Conservation (phyloP, 2,113 vertebrate genomes). For the Pachyramphus minor region DNA sequence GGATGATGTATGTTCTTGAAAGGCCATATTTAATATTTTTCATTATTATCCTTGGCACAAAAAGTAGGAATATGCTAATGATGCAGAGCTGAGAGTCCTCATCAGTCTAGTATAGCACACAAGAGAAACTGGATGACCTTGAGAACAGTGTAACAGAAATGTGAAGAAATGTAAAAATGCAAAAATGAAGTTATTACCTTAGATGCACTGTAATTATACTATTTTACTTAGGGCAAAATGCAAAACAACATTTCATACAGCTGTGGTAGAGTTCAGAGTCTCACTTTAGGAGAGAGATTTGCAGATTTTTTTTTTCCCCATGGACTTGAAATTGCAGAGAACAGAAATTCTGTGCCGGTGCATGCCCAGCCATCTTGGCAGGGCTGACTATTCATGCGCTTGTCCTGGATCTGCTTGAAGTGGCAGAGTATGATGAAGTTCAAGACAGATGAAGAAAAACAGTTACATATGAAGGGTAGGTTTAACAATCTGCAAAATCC, state of each 20-base stretch:
- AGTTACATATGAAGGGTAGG: too few relatives aligned
- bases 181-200: neutral
- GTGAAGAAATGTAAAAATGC: neutral
- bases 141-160: neutral
- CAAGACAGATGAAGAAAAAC: neutral
- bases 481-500: too few relatives aligned
- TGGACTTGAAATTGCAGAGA: neutral
- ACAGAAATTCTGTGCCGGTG: neutral
- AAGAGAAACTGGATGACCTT: neutral
- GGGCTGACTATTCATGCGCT: neutral
- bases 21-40: constrained; percentile 37
- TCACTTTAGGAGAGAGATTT: neutral
- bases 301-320: neutral
- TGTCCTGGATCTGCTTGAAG: neutral
- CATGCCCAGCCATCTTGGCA: neutral
- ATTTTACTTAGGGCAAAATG: neutral
- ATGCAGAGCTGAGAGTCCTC: neutral
- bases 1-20: neutral
- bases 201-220: too few relatives aligned
- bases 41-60: constrained; percentile 33
- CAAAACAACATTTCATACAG: neutral
- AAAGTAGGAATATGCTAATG: neutral
- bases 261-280: neutral
- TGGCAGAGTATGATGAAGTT: neutral
- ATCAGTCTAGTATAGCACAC: neutral